Evolutionary conservation across 2,113 vertebrate species (phyloP).

Genomic region (Accipiter cooperii): DNA sequence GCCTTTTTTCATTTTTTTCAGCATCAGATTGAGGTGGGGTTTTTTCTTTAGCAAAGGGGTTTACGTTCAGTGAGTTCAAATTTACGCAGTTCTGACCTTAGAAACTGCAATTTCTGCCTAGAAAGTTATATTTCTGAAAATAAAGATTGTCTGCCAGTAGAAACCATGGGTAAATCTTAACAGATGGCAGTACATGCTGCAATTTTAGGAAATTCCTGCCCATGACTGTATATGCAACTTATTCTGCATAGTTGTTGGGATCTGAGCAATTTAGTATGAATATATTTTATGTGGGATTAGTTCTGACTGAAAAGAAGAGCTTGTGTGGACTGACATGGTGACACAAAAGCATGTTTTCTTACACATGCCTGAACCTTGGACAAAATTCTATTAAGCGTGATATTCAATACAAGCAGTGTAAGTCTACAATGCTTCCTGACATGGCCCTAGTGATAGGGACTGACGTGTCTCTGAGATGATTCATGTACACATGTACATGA

Average conservation of each 20-base stretch:
- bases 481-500: neutral
- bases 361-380: neutral
- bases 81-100: neutral
- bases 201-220: neutral
- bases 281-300: neutral
- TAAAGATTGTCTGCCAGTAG: neutral
- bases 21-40: neutral
- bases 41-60: neutral
- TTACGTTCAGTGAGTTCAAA: neutral
- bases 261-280: neutral
- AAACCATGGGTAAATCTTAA: slow-evolving; percentile 11
- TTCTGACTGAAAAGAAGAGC: neutral
- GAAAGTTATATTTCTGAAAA: neutral
- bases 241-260: neutral
- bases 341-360: neutral
- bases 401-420: neutral
- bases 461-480: neutral
- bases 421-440: neutral
- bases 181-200: neutral
- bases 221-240: neutral
- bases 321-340: neutral
- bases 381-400: neutral
- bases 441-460: neutral
- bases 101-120: neutral
- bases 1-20: neutral